Evolutionary conservation across 1,140 invertebrate species (phyloP).

Genomic region (Sarcophaga peregrina): DNA sequence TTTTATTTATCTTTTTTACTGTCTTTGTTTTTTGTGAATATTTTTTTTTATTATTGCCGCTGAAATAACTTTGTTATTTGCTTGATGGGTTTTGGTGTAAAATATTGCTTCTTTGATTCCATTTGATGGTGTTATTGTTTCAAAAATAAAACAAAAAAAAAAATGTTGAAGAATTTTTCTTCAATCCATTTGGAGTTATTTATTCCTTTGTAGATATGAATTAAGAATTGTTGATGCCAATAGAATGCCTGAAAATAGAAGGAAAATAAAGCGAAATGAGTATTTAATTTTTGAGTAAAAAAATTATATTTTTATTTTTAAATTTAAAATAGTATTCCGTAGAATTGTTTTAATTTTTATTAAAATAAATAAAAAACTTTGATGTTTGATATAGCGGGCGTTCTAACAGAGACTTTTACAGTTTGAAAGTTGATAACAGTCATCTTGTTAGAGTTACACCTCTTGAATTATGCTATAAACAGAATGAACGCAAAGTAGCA

Average conservation of each 20-base stretch:
- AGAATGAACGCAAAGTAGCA: too few relatives aligned
- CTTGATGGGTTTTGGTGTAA: conserved; percentile 26
- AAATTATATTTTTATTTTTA: too few relatives aligned
- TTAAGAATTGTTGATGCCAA: not conserved
- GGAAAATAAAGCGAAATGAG: not conserved
- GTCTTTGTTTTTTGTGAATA: not conserved
- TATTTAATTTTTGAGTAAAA: too few relatives aligned
- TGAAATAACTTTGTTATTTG: conserved; percentile 37
- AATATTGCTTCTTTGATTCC: conserved; percentile 37
- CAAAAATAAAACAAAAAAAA: too few relatives aligned
- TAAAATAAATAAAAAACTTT: too few relatives aligned
- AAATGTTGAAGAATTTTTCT: not conserved
- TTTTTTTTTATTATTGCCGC: conserved; percentile 18
- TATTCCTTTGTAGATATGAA: not conserved
- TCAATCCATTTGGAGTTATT: not conserved
- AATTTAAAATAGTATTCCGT: too few relatives aligned
- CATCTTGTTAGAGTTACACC: too few relatives aligned
- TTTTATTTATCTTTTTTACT: not conserved
- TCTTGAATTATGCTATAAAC: too few relatives aligned
- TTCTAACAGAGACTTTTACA: too few relatives aligned
- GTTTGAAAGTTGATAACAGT: too few relatives aligned
- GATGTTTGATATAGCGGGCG: too few relatives aligned
- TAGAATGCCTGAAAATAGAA: not conserved
- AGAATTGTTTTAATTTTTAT: too few relatives aligned
- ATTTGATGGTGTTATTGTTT: conserved; percentile 37